Evolutionary conservation across 2,797 vertebrate genomes (phyloP), one percentile per base, ranked within the genome.

Genomic region (Siniperca obscura): DNA sequence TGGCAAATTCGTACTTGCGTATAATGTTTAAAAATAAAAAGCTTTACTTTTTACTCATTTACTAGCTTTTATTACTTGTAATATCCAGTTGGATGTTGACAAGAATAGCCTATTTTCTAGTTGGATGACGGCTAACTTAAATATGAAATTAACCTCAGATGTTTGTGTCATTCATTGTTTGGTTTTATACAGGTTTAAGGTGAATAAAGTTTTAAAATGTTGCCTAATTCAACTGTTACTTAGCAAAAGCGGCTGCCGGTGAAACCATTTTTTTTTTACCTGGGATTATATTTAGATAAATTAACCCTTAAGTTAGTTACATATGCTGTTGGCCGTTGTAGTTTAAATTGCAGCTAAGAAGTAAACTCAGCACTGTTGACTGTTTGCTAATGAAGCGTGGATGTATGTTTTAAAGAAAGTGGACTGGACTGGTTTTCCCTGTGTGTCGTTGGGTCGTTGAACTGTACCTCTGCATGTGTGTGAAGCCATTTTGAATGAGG

Each of bases 401-500:
- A 52, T 14, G 44, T n/a, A 16, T 40, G 34, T 70, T 50, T 30
- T 30, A 30, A 2, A 30, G 27, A 68, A 64, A 64, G 76, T 27
- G 8, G 44, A 7, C 21, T 57, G 75, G 61, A 55, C 67, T 83
- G 65, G 70, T 52, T 74, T 56, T 17, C 4, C 14, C 19, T 44
- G 70, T 30, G 17, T 14, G 30, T 64, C n/a, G 80, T 25, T n/a
- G 2, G 36, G 25, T 55, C 21, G 48, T 42, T 4, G n/a, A 0
- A 3, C 34, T 3, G 40, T 36, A 5, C 6, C 2, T 36, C 19
- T 57, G 52, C 10, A 9, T 68, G 76, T 53, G 52, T 56, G 50
- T 56, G 69, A 40, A 69, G 38, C 50, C 62, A 30, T 60, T 74
- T 59, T 80, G 50, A 76, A 52, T 34, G 68, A 76, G 68, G 60